Percentiles rank a stretch among this genome's conserved stretches.
Evolutionary conservation across 2,888 invertebrate genomes (phyloP).

Genomic region (Sepiola atlantica): DNA sequence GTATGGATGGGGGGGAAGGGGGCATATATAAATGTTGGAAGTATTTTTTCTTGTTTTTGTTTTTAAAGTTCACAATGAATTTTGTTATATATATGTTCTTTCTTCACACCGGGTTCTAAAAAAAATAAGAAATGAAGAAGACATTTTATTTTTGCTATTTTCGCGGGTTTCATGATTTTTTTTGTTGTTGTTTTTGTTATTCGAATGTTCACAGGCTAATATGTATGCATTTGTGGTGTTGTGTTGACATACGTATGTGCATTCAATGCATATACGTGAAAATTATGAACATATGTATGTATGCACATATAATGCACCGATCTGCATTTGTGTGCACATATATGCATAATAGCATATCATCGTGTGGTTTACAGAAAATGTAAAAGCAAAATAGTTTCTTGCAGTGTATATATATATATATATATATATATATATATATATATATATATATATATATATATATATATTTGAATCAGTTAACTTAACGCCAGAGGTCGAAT

Average conservation of each 20-base stretch:
- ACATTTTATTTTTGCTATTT: not conserved
- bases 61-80: not conserved
- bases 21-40: not conserved
- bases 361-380: not conserved
- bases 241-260: slow-evolving; percentile 4
- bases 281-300: not conserved
- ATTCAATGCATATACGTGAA: slow-evolving; percentile 32
- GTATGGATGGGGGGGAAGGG: no score
- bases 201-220: not conserved
- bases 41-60: not conserved
- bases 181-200: not conserved
- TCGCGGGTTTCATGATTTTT: not conserved
- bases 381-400: not conserved
- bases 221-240: not conserved
- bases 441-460: no score
- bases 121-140: not conserved
- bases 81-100: not conserved
- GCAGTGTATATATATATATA: no score
- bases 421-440: not conserved
- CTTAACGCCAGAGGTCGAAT: no score
- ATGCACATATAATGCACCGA: not conserved
- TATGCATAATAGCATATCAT: slow-evolving; percentile 32
- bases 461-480: no score
- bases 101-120: slow-evolving; percentile 1
- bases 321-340: slow-evolving; percentile 32